Conservation (phyloP, 2,888 invertebrate species). For the Nymphalis urticae region DNA sequence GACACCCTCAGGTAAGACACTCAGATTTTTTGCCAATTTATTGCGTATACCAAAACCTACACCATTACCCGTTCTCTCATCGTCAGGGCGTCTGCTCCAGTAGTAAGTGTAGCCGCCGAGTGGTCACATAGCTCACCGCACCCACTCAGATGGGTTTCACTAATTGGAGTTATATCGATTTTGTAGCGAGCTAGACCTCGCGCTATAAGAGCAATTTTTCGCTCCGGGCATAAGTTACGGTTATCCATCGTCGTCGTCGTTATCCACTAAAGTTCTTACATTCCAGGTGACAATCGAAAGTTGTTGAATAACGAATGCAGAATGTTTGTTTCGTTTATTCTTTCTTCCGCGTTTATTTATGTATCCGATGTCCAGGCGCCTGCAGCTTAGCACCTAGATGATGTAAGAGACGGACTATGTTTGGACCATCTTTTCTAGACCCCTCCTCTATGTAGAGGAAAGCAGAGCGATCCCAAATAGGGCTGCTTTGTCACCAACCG, state of each 20-base stretch:
- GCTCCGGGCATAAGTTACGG: conserved; percentile 7
- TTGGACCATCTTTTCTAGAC: no score
- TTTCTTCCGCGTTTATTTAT: no score
- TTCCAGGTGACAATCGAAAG: no score
- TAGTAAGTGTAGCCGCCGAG: conserved; percentile 1
- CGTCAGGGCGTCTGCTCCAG: no score
- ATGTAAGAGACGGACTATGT: conserved; percentile 21
- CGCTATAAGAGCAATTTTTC: conserved; percentile 22
- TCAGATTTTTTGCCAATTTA: conserved; percentile 8
- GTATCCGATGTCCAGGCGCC: neutral
- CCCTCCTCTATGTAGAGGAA: no score
- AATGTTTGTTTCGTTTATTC: no score
- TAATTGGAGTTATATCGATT: conserved; percentile 28
- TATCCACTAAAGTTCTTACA: no score
- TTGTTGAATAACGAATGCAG: no score
- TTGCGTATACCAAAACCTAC: no score
- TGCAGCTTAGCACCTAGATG: neutral
- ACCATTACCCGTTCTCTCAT: no score
- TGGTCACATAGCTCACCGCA: conserved; percentile 21
- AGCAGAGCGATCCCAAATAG: no score
- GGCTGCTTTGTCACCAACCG: conserved; percentile 34
- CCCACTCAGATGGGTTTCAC: conserved; percentile 22
- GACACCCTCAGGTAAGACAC: conserved; percentile 32
- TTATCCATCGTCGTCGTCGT: no score
- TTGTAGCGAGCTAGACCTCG: conserved; percentile 15